phyloP scores from a whole-genome alignment of 2,113 vertebrate species.

The Todiramphus saurophagus region DNA sequence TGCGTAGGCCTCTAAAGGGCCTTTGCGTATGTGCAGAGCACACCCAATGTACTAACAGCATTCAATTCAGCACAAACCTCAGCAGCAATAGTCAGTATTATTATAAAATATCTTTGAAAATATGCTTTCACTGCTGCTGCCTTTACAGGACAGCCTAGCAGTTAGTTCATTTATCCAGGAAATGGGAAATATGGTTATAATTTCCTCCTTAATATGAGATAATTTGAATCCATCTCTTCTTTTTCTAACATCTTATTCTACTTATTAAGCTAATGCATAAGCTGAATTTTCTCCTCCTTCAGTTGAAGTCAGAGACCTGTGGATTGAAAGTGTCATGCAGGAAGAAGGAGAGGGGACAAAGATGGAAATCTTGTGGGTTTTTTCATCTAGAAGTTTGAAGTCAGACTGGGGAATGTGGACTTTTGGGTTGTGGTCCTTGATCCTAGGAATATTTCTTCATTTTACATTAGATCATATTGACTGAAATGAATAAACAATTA shows the following conservation, averaged over 20 bases:
- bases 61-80: background rate
- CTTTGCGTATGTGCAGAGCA: background rate
- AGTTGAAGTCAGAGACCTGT: background rate
- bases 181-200: background rate
- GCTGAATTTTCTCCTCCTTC: background rate
- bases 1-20: background rate
- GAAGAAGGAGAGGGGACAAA: background rate
- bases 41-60: background rate
- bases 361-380: accelerated
- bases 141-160: background rate
- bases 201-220: background rate
- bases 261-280: background rate
- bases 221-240: background rate
- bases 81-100: background rate
- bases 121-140: background rate
- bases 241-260: background rate
- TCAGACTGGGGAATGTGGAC: background rate
- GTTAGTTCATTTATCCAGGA: background rate
- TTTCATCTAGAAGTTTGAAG: background rate
- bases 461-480: background rate
- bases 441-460: background rate
- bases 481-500: background rate
- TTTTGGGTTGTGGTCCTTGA: background rate
- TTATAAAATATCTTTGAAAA: background rate
- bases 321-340: background rate